Conservation (phyloP, 2,113 vertebrate genomes). For the human region GRCh38 chr3:79591501-79592000, state of each 20-base stretch:
- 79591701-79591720: background rate
- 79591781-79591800: background rate
- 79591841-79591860: background rate
- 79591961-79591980: background rate
- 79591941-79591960: background rate
- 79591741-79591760: background rate
- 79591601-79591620: background rate
- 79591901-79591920: background rate
- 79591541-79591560: background rate
- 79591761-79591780: background rate
- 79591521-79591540: background rate
- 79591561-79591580: background rate
- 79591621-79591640: background rate
- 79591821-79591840: background rate
- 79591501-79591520: background rate
- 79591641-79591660: background rate
- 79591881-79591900: background rate
- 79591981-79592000: background rate
- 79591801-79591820: background rate
- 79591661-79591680: background rate
- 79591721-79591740: background rate
- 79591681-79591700: background rate
- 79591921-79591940: background rate
- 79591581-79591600: background rate
- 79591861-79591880: background rate